Conservation (phyloP, 2,797 vertebrate genomes). For the Meda fulgida region DNA sequence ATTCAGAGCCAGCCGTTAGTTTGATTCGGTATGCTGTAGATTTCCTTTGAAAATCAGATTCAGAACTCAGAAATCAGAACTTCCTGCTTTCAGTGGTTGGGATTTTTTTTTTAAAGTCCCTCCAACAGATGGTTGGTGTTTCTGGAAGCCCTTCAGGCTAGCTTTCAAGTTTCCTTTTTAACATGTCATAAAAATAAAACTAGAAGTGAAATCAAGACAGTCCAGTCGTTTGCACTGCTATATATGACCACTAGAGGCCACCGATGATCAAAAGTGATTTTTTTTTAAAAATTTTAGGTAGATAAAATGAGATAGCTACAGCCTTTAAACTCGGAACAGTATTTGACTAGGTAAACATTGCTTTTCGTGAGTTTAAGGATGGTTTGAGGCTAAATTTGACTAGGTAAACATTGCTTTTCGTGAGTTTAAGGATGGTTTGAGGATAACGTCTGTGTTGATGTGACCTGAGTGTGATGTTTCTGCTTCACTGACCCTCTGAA, state of each 20-base stretch:
- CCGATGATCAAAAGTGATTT: not conserved
- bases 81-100: not conserved
- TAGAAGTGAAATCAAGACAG: not conserved
- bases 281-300: not conserved
- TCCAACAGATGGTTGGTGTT: not conserved
- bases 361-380: not conserved
- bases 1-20: conserved; percentile 5
- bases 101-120: not conserved
- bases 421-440: not conserved
- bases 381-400: not conserved
- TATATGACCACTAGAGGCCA: conserved; percentile 8
- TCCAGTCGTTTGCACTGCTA: not conserved
- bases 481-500: conserved; percentile 12
- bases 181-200: not conserved
- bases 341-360: not conserved
- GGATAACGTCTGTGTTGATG: too few species aligned
- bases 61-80: too few species aligned
- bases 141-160: not conserved
- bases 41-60: not conserved
- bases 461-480: conserved; percentile 28
- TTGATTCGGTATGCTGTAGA: not conserved
- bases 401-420: not conserved
- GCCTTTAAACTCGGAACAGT: not conserved
- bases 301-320: not conserved
- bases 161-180: conserved; percentile 21